phyloP scores from a whole-genome alignment of 2,113 vertebrate species.

The Macaca fascicularis region DNA sequence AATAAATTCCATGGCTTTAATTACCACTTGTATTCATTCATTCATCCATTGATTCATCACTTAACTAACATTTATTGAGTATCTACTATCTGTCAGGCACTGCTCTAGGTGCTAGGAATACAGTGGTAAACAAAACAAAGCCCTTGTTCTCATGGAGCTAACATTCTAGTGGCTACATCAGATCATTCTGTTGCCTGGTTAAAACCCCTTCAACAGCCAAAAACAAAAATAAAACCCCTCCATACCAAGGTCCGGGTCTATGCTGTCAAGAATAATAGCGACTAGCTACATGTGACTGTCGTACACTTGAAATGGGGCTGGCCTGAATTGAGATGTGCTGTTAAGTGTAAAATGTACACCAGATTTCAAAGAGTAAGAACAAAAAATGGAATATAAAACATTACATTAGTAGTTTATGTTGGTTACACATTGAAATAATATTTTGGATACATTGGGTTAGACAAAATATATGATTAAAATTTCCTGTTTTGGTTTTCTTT shows the following conservation, averaged over 20 bases:
- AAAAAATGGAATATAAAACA: background rate
- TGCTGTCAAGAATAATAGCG: background rate
- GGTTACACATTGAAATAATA: constrained; percentile 24
- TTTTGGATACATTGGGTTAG: background rate
- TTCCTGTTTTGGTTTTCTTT: background rate
- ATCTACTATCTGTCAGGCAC: background rate
- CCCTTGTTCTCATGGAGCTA: background rate
- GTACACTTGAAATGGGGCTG: background rate
- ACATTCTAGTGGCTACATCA: background rate
- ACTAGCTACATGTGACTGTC: background rate
- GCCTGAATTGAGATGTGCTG: background rate
- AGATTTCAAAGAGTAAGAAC: constrained; percentile 32
- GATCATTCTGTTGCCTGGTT: background rate
- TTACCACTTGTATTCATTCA: background rate
- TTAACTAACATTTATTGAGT: constrained; percentile 3
- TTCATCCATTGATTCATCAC: background rate
- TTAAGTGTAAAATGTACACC: background rate
- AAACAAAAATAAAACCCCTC: background rate
- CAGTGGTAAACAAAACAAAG: background rate
- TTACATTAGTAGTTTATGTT: background rate
- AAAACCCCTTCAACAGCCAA: background rate
- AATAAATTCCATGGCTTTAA: constrained; percentile 25
- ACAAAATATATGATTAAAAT: background rate
- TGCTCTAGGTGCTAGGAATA: background rate
- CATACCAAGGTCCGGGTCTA: background rate